Evolutionary conservation across 2,113 vertebrate genomes (phyloP).

Genomic region (Oreochromis niloticus): DNA sequence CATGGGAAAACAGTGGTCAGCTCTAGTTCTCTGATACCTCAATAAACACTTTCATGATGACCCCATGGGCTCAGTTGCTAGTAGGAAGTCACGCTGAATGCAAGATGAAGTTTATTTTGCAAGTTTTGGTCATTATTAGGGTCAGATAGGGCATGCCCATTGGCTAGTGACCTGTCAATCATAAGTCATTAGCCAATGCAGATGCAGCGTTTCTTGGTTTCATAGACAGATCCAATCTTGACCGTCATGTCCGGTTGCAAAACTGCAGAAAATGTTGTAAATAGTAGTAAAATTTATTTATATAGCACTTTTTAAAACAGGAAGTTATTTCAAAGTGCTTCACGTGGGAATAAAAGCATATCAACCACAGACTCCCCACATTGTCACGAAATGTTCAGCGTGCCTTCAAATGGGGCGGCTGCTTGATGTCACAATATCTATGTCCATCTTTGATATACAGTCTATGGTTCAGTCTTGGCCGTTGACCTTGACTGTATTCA

Average conservation of each 20-base stretch:
- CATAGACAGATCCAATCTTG: neutral
- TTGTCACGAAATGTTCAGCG: neutral
- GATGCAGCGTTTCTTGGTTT: neutral
- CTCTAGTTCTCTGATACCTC: neutral
- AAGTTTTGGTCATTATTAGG: neutral
- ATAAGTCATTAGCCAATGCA: neutral
- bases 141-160: neutral
- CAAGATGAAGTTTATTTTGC: neutral
- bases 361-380: neutral
- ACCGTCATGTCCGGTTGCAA: neutral
- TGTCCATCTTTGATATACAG: neutral
- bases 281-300: neutral
- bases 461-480: neutral
- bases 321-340: neutral
- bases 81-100: neutral
- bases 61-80: accelerated
- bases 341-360: neutral
- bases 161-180: neutral
- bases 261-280: neutral
- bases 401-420: neutral
- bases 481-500: neutral
- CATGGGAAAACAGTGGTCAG: neutral
- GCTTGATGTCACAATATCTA: neutral
- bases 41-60: neutral
- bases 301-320: neutral